Base-by-base conservation (phyloP, 2,113 vertebrate species). In the Hyaena hyaena region DNA sequence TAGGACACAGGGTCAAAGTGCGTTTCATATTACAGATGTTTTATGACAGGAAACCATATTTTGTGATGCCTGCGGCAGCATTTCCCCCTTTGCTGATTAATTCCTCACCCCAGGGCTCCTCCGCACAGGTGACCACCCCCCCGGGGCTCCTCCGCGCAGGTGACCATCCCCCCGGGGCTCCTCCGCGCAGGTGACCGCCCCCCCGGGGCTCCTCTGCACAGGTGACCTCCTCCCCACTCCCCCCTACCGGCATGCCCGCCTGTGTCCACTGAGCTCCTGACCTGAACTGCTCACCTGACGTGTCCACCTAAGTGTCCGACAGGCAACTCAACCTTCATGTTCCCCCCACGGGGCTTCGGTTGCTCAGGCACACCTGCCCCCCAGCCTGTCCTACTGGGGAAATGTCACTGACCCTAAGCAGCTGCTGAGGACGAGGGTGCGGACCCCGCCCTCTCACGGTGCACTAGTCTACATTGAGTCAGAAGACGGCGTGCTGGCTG, bases 191-290 rank as follows among this genome's bases (percentile, higher is more conserved):
- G 48, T 50, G 48, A 50, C 48, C 9, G 11, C 1, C 53, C 53
- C 53, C 53, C 15, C 26, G 10, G 1, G 35, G 74, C 31, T 33
- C 28, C 6, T 50, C 19, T 26, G 61, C 35, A 2, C 0, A 45
- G 31, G 58, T 3, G 4, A 24, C 17, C 53, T 28, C 63, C 63
- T 28, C 10, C 63, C 63, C 10, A 1, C 63, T 26, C 24, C 50
- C 17, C 7, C 0, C 21, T 3, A 10, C 7, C 0, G 1, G 23
- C 16, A 26, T 35, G 87, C 28, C 28, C 19, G 3, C 35, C 28
- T 80, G 35, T 24, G 61, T 28, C 24, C 53, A 12, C 45, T 11
- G 45, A 19, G 31, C 24, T 15, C 68, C 61, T 35, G 43, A 31
- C 15, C 74, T 4, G 1, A 26, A 8, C 15, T 4, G 33, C 10